A percentile compares a stretch with the other conserved stretches of the same genome.
These are phyloP conservation scores for Sisor rabdophorus DNA, from an alignment of 2,113 vertebrate genomes.

Conservation along the genomic window DNA sequence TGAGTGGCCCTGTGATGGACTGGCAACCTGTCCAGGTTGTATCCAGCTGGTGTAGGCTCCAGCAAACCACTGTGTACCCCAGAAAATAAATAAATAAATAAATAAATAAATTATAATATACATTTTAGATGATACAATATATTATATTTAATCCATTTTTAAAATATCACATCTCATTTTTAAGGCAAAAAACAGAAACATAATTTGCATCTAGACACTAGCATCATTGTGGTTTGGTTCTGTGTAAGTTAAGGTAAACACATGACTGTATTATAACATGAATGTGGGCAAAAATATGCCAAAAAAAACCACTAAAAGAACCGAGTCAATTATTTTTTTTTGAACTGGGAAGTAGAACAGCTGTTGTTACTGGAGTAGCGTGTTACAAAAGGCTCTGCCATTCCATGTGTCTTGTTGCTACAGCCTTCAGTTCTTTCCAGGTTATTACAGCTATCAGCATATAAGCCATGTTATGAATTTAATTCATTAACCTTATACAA, in stretches of 20 bases:
- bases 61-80: too few relatives aligned
- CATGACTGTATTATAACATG: slow-evolving; percentile 45
- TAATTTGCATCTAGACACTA: slow-evolving; percentile 7
- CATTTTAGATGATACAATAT: not conserved
- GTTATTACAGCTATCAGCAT: not conserved
- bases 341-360: slow-evolving; percentile 21
- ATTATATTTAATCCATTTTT: not conserved
- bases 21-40: too few relatives aligned
- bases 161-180: not conserved
- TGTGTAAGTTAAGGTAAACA: slow-evolving; percentile 33
- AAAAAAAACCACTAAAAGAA: slow-evolving; percentile 43
- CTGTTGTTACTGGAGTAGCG: slow-evolving; percentile 40
- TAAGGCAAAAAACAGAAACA: slow-evolving; percentile 17
- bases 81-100: too few relatives aligned
- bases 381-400: slow-evolving; percentile 4
- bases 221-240: slow-evolving; percentile 18
- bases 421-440: not conserved
- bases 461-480: not conserved
- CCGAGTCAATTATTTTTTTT: slow-evolving; percentile 48
- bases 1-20: too few relatives aligned
- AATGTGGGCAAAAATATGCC: slow-evolving; percentile 21
- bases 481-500: not conserved
- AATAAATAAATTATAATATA: not conserved
- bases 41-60: too few relatives aligned
- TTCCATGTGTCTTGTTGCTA: slow-evolving; percentile 6